A percentile compares a stretch with the other conserved stretches of the same genome.
These are phyloP conservation scores for Agelastica alni DNA, from an alignment of 2,888 invertebrate species.

Conservation along the genomic window DNA sequence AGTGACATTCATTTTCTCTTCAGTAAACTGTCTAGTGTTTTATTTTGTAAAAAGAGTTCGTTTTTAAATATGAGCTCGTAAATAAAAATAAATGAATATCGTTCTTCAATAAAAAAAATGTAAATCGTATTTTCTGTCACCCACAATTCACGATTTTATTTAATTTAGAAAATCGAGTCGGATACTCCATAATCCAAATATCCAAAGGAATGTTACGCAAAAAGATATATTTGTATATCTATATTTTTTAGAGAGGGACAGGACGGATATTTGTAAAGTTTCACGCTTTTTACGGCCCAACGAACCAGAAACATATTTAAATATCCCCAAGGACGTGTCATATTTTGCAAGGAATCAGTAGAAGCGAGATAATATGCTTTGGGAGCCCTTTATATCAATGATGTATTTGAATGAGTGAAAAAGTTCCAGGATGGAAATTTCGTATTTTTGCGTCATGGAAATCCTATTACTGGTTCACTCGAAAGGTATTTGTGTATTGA, in stretches of 20 bases:
- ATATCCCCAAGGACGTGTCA: slow-evolving; percentile 19
- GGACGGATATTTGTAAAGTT: slow-evolving; percentile 11
- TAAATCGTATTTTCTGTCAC: no score
- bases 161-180: slow-evolving; percentile 2
- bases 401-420: slow-evolving; percentile 23
- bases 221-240: slow-evolving; percentile 15
- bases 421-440: slow-evolving; percentile 14
- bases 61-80: no score
- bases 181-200: background rate
- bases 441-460: slow-evolving; percentile 12
- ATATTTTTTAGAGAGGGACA: slow-evolving; percentile 8
- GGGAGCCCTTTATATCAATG: slow-evolving; percentile 26
- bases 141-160: background rate
- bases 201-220: slow-evolving; percentile 2
- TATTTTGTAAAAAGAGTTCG: no score
- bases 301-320: slow-evolving; percentile 18
- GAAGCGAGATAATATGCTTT: slow-evolving; percentile 23
- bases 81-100: no score
- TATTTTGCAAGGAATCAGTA: slow-evolving; percentile 20
- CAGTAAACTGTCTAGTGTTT: no score
- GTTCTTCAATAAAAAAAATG: no score
- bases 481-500: slow-evolving; percentile 4
- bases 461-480: slow-evolving; percentile 10
- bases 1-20: no score
- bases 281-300: slow-evolving; percentile 6